Percentiles rank a stretch among this genome's conserved stretches.
phyloP scores from a whole-genome alignment of 2,113 vertebrate genomes.

The Vulpes vulpes region DNA sequence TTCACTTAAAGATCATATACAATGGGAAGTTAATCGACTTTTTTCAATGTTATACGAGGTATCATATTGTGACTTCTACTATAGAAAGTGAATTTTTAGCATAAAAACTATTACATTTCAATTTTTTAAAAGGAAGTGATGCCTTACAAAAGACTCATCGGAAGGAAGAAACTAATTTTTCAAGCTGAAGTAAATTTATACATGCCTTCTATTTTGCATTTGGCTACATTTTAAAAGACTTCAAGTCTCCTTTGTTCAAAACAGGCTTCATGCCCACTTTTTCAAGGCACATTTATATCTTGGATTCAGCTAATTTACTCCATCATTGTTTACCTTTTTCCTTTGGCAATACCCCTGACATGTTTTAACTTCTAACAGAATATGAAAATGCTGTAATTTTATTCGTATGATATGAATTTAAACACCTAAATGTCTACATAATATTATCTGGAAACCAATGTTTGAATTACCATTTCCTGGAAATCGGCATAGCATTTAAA shows the following conservation, averaged over 20 bases:
- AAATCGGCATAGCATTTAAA: background rate
- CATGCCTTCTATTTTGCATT: conserved; percentile 5
- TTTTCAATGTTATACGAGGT: background rate
- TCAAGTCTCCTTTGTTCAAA: conserved; percentile 28
- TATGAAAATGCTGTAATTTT: conserved; percentile 38
- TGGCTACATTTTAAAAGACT: conserved; percentile 49
- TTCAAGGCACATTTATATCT: conserved; percentile 40
- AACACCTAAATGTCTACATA: conserved; percentile 43
- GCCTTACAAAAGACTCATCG: background rate
- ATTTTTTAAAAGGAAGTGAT: conserved; percentile 13
- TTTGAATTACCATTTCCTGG: conserved; percentile 4
- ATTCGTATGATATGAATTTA: conserved; percentile 43
- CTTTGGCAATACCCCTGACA: background rate
- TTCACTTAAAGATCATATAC: background rate
- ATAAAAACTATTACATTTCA: background rate
- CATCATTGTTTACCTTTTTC: conserved; percentile 52
- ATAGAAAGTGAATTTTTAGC: background rate
- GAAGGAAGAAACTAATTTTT: conserved; percentile 46
- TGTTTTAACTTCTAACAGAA: conserved; percentile 62
- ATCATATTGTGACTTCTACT: background rate
- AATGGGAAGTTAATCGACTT: background rate
- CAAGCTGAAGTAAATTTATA: conserved; percentile 29
- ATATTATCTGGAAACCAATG: conserved; percentile 34
- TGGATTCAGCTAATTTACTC: conserved; percentile 63
- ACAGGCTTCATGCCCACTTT: background rate